Base-by-base conservation (phyloP, 2,888 invertebrate genomes). In the Rugalucina vietnamica region DNA sequence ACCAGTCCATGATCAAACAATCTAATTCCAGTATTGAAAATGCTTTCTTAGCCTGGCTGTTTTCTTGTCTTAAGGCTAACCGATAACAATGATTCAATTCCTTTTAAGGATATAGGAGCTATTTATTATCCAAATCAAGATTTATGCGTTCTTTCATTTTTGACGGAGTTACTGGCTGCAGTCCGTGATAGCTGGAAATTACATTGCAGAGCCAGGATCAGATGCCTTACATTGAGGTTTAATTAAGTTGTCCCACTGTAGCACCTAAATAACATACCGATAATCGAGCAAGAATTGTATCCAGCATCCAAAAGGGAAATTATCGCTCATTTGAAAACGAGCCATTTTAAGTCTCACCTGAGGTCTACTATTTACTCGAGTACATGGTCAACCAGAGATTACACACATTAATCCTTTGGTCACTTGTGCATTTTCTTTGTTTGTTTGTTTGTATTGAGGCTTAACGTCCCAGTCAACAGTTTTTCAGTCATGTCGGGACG, bases 41-140 rank as follows among this genome's bases (percentile, higher is more conserved):
- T 57, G 50, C 37, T 54, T 69, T 54, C 69, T 34, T 72, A 60
- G 57, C 71, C 54, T 60, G 21, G 72, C 72, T 57, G 71, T 71
- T 57, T 73, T 70, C 76, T 75, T 82, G 84, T 85, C 84, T 72
- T n/a, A 76, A 24, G 54, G 34, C 74, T 77, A 81, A 84, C 85
- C 18, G 78, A 84, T 85, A 85, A 87, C 85, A 87, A 85, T 85
- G 87, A 84, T 79, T 32, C 81, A 54, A 79, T 83, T 85, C 79
- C 71, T 36, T 39, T 71, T 72, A 34, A 65, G 49, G 87, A 87
- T 85, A n/a, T n/a, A 87, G 83, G 84, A 81, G 43, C 60, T 70
- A 85, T 87, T 85, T 79, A 85, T 87, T 79, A 75, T 76, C 49
- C 18, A 72, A 70, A 85, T 83, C 83, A 76, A 84, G 84, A 87